Evolutionary conservation across 2,888 invertebrate species (phyloP).

Genomic region (Lithophane ornitopus): DNA sequence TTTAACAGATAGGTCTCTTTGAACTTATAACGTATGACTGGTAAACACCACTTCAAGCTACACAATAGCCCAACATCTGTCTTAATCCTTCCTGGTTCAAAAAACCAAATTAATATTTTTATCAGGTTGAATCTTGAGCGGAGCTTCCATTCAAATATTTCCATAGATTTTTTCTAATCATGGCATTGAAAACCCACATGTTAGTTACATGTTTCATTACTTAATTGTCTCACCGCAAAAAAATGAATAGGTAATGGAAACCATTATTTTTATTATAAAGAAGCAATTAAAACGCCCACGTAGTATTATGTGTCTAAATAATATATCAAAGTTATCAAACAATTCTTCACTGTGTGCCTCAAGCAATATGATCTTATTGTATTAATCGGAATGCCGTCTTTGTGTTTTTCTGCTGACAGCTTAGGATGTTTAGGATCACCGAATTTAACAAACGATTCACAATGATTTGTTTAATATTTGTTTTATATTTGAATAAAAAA

Average conservation of each 20-base stretch:
- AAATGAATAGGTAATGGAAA: slow-evolving; percentile 55
- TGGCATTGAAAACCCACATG: slow-evolving; percentile 60
- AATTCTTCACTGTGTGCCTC: slow-evolving; percentile 31
- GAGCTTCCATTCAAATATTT: slow-evolving; percentile 38
- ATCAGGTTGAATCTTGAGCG: slow-evolving; percentile 48
- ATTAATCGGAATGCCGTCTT: slow-evolving; percentile 29
- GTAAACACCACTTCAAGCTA: neutral
- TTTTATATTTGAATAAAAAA: no score
- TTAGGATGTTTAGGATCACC: slow-evolving; percentile 13
- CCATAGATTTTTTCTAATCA: slow-evolving; percentile 52
- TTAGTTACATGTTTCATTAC: slow-evolving; percentile 45
- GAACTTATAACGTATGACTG: neutral
- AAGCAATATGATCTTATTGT: slow-evolving; percentile 35
- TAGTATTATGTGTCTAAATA: slow-evolving; percentile 33
- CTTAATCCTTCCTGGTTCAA: slow-evolving; percentile 53
- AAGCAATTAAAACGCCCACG: slow-evolving; percentile 62
- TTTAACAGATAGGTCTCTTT: neutral
- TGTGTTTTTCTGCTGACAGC: slow-evolving; percentile 11
- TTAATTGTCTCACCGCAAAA: slow-evolving; percentile 58
- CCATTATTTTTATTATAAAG: slow-evolving; percentile 53
- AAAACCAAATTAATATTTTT: slow-evolving; percentile 48
- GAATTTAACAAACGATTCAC: slow-evolving; percentile 23
- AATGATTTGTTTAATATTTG: slow-evolving; percentile 3
- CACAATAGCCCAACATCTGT: slow-evolving; percentile 37
- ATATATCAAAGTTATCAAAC: slow-evolving; percentile 33